phyloP scores from a whole-genome alignment of 2,888 invertebrate species.

The Diarsia rubi region DNA sequence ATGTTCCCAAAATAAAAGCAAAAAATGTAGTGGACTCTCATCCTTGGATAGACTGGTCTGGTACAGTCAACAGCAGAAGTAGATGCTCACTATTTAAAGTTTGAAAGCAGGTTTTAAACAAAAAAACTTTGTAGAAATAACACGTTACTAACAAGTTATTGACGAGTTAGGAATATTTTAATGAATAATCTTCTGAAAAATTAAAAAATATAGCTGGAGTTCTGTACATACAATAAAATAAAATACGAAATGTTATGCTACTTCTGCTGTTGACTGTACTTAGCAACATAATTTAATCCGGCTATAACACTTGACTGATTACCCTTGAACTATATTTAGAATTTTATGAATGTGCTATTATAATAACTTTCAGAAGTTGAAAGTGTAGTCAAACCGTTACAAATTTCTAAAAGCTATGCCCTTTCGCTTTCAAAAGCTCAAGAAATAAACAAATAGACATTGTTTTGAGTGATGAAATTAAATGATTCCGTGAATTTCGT shows the following conservation, averaged over 20 bases:
- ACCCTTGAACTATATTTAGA: constrained; percentile 3
- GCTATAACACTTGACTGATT: not conserved
- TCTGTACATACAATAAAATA: too few relatives aligned
- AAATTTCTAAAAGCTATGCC: not conserved
- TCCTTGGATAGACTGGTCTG: not conserved
- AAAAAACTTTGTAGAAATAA: too few relatives aligned
- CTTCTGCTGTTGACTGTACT: too few relatives aligned
- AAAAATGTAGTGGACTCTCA: not conserved
- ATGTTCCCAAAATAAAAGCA: not conserved
- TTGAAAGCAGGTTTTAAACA: too few relatives aligned
- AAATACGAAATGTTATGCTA: too few relatives aligned
- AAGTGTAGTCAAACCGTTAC: constrained; percentile 2
- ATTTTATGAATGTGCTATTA: constrained; percentile 1
- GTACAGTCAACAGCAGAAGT: too few relatives aligned
- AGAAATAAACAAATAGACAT: constrained; percentile 3
- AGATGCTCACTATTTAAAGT: too few relatives aligned
- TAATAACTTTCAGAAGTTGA: not conserved
- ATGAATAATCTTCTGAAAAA: too few relatives aligned
- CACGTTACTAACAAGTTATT: too few relatives aligned
- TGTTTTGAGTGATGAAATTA: not conserved
- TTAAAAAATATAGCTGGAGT: too few relatives aligned
- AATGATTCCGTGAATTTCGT: constrained; percentile 12
- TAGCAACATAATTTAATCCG: not conserved
- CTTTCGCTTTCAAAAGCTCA: constrained; percentile 1
- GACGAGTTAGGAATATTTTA: too few relatives aligned